A percentile compares a stretch with the other conserved stretches of the same genome.
Evolutionary conservation across 2,797 vertebrate species (phyloP).

Genomic region (Crenuchus spilurus): DNA sequence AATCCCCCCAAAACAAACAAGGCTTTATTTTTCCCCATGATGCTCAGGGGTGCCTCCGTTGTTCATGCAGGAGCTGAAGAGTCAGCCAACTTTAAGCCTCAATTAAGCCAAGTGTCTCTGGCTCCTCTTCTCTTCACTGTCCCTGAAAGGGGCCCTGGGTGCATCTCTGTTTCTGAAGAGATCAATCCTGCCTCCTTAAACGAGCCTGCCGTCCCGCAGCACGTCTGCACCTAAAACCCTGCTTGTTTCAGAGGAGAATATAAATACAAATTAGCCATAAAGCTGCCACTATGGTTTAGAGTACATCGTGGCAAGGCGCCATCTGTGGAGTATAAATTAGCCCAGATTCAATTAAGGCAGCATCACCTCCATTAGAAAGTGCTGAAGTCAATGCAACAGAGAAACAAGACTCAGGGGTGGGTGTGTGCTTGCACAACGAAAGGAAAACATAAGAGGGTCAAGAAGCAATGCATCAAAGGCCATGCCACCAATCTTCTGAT

Average conservation of each 20-base stretch:
- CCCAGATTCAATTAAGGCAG: slow-evolving; percentile 45
- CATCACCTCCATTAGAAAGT: slow-evolving; percentile 26
- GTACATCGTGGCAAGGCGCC: slow-evolving; percentile 17
- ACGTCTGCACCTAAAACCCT: slow-evolving; percentile 37
- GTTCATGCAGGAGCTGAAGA: slow-evolving; percentile 8
- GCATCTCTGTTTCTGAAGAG: slow-evolving; percentile 12
- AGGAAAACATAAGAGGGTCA: background rate
- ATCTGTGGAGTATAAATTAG: slow-evolving; percentile 55
- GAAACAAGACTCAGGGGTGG: background rate
- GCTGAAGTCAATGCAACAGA: slow-evolving; percentile 33
- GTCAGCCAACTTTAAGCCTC: slow-evolving; percentile 43
- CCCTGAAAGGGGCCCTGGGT: slow-evolving; percentile 7
- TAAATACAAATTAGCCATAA: slow-evolving; percentile 55
- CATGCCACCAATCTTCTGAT: no score
- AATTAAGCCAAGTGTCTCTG: slow-evolving; percentile 41
- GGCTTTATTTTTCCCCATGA: slow-evolving; percentile 18
- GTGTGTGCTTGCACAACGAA: background rate
- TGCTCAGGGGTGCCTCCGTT: slow-evolving; percentile 17
- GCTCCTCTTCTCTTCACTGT: slow-evolving; percentile 17
- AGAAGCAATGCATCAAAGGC: no score
- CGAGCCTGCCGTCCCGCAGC: slow-evolving; percentile 27
- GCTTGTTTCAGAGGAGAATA: slow-evolving; percentile 43
- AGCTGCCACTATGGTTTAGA: slow-evolving; percentile 42
- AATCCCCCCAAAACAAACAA: slow-evolving; percentile 46
- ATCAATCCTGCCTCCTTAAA: slow-evolving; percentile 49